Conservation (phyloP, 2,113 vertebrate genomes). For the Alces alces region DNA sequence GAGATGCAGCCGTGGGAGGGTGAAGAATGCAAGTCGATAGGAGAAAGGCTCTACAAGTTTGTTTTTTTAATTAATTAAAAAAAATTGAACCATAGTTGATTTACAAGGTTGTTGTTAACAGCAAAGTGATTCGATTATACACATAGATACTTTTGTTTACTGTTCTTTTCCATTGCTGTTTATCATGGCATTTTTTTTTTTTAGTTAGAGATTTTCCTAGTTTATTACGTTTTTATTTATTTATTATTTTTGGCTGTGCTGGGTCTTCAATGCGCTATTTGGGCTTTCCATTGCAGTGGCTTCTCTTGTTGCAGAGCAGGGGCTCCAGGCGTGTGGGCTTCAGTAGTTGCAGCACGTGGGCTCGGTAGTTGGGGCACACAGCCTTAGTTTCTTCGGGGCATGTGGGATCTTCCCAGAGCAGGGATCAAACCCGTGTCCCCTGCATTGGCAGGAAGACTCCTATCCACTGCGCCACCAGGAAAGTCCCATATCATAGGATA, state of each 20-base stretch:
- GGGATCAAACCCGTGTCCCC: neutral
- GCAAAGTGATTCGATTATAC: neutral
- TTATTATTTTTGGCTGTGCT: neutral
- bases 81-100: neutral
- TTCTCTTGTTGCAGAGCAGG: neutral
- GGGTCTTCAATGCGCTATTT: rapidly evolving
- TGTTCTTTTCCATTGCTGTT: neutral
- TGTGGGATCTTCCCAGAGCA: neutral
- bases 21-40: rapidly evolving
- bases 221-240: neutral
- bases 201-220: neutral
- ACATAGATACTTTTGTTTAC: neutral
- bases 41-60: neutral
- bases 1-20: neutral
- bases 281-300: neutral
- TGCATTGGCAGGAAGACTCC: neutral
- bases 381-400: neutral
- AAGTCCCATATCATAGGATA: neutral
- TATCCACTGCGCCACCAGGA: neutral
- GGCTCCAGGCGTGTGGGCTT: neutral
- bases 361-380: neutral
- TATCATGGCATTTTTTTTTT: neutral
- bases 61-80: neutral
- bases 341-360: neutral
- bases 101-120: neutral